Conservation (phyloP, 1,140 invertebrate genomes). For the Dolichoris vasculosae region DNA sequence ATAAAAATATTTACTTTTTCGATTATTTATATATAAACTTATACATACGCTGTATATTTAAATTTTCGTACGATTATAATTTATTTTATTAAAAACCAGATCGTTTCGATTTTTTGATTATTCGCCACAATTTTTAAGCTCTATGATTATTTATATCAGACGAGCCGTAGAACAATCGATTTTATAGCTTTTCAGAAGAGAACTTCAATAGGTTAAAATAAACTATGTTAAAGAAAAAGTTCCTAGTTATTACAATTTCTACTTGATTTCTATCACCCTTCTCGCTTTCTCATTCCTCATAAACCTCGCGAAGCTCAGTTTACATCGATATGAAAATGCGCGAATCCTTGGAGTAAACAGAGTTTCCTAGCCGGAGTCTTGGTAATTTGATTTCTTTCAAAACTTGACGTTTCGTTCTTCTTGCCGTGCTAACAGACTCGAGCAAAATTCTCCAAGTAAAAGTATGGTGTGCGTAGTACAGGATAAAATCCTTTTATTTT, state of each 20-base stretch:
- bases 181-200: neutral
- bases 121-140: neutral
- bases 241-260: slow-evolving; percentile 4
- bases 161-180: neutral
- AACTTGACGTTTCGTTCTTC: neutral
- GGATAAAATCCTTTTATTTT: neutral
- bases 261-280: neutral
- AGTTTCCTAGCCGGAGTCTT: neutral
- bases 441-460: neutral
- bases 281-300: neutral
- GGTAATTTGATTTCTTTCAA: neutral
- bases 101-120: neutral
- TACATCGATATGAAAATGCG: neutral
- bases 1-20: too few relatives aligned
- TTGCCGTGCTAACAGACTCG: neutral
- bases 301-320: neutral
- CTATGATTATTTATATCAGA: neutral
- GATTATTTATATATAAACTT: neutral
- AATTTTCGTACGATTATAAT: neutral
- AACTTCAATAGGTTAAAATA: neutral
- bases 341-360: neutral
- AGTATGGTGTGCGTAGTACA: neutral
- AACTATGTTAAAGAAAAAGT: slow-evolving; percentile 6
- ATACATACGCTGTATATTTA: neutral
- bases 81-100: neutral